These are phyloP conservation scores for Malurus alboscapulatus DNA, from an alignment of 2,113 vertebrate genomes.

Conservation along the genomic window DNA sequence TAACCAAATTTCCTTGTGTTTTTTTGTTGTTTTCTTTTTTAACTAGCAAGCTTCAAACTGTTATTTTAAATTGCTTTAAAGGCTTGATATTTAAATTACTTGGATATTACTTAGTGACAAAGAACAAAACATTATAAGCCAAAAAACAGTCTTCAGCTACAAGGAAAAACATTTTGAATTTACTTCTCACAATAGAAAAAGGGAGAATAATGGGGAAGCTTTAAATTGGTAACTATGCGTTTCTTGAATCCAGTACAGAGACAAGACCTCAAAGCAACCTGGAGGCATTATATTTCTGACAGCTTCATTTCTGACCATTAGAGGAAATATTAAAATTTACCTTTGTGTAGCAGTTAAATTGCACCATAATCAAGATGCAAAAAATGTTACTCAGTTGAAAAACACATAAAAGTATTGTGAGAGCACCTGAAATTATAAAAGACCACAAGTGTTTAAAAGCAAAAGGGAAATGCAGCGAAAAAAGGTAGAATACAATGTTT, in stretches of 20 bases:
- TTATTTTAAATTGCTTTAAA: constrained; percentile 35
- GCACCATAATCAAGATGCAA: neutral
- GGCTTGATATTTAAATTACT: neutral
- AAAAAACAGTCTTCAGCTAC: neutral
- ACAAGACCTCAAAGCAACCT: constrained; percentile 5
- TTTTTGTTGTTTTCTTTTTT: neutral
- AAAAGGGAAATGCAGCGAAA: neutral
- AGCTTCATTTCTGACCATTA: neutral
- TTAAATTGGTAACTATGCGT: neutral
- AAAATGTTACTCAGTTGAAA: neutral
- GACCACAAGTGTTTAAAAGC: neutral
- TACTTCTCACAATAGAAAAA: neutral
- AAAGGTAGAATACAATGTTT: neutral
- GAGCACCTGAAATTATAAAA: neutral
- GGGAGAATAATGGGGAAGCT: neutral
- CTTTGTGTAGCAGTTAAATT: neutral
- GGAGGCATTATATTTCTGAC: neutral
- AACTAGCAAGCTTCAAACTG: neutral
- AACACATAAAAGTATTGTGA: neutral
- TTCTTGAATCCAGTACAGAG: neutral
- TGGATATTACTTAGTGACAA: neutral
- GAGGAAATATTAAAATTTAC: constrained; percentile 14
- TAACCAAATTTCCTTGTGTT: constrained; percentile 7
- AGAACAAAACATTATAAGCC: constrained; percentile 24
- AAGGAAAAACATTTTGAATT: neutral